Percentiles rank a stretch among this genome's conserved stretches.
Conservation (phyloP, 2,888 invertebrate species). For the Pardosa pseudoannulata region DNA sequence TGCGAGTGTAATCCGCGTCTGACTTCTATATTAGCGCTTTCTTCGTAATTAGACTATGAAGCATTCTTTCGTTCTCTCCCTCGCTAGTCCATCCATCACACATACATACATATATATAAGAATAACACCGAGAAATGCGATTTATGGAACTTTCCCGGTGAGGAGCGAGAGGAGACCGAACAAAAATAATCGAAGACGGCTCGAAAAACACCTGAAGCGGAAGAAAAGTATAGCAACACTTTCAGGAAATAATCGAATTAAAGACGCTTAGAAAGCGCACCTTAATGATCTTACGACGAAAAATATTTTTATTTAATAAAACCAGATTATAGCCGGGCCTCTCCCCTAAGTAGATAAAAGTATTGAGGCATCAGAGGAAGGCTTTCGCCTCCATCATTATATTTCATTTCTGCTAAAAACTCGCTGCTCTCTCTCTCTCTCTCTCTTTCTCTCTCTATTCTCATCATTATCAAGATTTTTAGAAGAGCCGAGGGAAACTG, state of each 20-base stretch:
- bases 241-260: constrained; percentile 61
- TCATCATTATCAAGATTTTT: constrained; percentile 61
- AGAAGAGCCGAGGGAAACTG: not conserved
- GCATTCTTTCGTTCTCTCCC: not conserved
- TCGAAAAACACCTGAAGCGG: constrained; percentile 50
- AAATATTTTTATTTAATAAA: constrained; percentile 71
- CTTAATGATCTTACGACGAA: constrained; percentile 67
- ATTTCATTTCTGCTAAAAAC: constrained; percentile 68
- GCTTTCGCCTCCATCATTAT: constrained; percentile 55
- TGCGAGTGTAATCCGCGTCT: too few species aligned
- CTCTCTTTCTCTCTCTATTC: constrained; percentile 51
- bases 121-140: not conserved
- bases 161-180: not conserved
- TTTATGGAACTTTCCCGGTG: not conserved
- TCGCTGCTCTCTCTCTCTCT: too few species aligned
- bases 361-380: constrained; percentile 47
- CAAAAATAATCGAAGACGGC: constrained; percentile 24
- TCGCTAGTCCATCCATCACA: not conserved
- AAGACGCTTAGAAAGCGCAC: constrained; percentile 42
- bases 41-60: not conserved
- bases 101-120: too few species aligned
- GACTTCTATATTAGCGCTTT: not conserved
- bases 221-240: constrained; percentile 32
- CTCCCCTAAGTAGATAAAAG: constrained; percentile 67
- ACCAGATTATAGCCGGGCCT: constrained; percentile 54